Evolutionary conservation across 2,888 invertebrate species (phyloP).

Genomic region (Uropetala carovei): DNA sequence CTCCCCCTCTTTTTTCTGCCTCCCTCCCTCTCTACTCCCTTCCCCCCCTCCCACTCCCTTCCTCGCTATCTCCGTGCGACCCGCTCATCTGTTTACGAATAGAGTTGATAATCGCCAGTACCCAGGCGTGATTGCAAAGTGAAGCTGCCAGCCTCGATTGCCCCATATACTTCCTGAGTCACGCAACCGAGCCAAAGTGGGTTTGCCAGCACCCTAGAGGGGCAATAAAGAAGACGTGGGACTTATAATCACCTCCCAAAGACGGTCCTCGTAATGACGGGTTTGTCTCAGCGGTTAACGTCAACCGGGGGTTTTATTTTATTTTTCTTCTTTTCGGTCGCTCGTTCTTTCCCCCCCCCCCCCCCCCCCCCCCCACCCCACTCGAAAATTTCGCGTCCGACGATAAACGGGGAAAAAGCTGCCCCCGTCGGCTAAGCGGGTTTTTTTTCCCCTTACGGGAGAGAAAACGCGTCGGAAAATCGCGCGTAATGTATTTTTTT

Average conservation of each 20-base stretch:
- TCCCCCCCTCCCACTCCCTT: not conserved
- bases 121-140: not conserved
- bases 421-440: no score
- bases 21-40: not conserved
- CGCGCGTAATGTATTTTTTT: not conserved
- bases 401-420: no score
- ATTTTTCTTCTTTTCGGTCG: not conserved
- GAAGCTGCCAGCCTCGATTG: slow-evolving; percentile 17
- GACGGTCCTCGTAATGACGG: not conserved
- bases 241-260: not conserved
- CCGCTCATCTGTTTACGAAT: not conserved
- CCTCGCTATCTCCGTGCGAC: not conserved
- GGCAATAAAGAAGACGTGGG: not conserved
- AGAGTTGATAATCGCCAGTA: slow-evolving; percentile 8
- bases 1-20: not conserved
- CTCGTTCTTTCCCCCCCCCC: not conserved
- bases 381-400: not conserved
- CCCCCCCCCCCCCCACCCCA: no score
- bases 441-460: not conserved
- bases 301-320: not conserved
- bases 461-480: not conserved
- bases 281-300: not conserved
- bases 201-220: slow-evolving; percentile 1
- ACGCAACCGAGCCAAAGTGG: slow-evolving; percentile 25
- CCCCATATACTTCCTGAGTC: not conserved